Evolutionary conservation across 1,140 invertebrate genomes (phyloP).

Genomic region (Nylanderia fulva): DNA sequence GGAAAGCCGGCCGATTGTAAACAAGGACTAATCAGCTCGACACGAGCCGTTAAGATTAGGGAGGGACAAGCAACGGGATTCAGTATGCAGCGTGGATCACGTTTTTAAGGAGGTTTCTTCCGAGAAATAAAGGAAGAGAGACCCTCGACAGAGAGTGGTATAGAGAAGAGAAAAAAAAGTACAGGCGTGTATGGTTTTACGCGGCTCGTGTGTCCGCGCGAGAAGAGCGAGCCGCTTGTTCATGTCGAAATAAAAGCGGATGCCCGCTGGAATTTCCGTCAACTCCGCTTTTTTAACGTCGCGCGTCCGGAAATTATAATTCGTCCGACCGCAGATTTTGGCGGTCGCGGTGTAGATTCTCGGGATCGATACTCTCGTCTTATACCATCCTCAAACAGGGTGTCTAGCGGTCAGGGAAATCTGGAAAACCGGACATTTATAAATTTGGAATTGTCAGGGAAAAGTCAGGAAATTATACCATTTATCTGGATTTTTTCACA

Average conservation of each 20-base stretch:
- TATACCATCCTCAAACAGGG: constrained; percentile 19
- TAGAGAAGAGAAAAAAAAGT: background rate
- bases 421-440: too few relatives aligned
- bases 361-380: constrained; percentile 43
- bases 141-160: background rate
- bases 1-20: constrained; percentile 75
- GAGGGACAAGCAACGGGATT: constrained; percentile 63
- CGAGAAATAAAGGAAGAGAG: constrained; percentile 62
- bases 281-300: constrained; percentile 60
- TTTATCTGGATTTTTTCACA: too few relatives aligned
- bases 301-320: constrained; percentile 59
- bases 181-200: constrained; percentile 24
- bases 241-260: constrained; percentile 53
- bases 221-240: constrained; percentile 42
- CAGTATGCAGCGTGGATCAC: constrained; percentile 67
- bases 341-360: constrained; percentile 38
- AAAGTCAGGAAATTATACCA: too few relatives aligned
- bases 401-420: too few relatives aligned
- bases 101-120: constrained; percentile 66
- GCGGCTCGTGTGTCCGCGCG: constrained; percentile 49
- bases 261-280: constrained; percentile 53
- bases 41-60: constrained; percentile 82
- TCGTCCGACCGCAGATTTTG: constrained; percentile 35
- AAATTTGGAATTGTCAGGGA: too few relatives aligned
- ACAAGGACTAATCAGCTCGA: constrained; percentile 80